Evolutionary conservation across 1,140 invertebrate species (phyloP).

Genomic region (Aleiodes sp.): DNA sequence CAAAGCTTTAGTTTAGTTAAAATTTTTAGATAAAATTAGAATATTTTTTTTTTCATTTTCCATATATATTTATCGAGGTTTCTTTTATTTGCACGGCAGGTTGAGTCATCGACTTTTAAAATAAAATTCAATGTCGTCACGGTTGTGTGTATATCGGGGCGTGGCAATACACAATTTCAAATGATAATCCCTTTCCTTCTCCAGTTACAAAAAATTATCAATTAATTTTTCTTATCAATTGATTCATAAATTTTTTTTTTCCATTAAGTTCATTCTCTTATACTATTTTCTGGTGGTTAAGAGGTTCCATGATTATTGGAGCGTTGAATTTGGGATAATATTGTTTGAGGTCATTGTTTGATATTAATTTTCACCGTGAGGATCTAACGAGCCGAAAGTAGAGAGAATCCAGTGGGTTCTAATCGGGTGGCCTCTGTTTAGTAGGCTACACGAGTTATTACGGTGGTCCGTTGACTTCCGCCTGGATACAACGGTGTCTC

Average conservation of each 20-base stretch:
- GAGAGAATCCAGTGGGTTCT: slow-evolving; percentile 7
- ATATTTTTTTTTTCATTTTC: no score
- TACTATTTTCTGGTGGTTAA: no score
- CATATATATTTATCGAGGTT: no score
- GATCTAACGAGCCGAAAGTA: slow-evolving; percentile 23
- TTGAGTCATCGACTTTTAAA: slow-evolving; percentile 12
- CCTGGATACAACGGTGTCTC: slow-evolving; percentile 20
- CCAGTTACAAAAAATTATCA: no score
- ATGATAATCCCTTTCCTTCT: no score
- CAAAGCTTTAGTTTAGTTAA: no score
- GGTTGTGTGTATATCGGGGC: no score
- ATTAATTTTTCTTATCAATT: no score
- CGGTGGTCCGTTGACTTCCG: slow-evolving; percentile 26
- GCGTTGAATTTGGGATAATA: neutral
- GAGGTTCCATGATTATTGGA: no score
- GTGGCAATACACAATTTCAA: neutral
- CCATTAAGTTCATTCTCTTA: no score
- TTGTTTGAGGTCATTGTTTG: neutral
- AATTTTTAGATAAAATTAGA: no score
- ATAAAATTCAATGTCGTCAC: slow-evolving; percentile 11
- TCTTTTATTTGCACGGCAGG: neutral
- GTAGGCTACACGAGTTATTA: slow-evolving; percentile 6
- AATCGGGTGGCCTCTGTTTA: slow-evolving; percentile 23
- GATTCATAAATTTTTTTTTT: no score
- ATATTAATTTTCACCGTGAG: slow-evolving; percentile 21